phyloP scores from a whole-genome alignment of 64 coral and sea anemone species.

The Astreopora myriophthalma region DNA sequence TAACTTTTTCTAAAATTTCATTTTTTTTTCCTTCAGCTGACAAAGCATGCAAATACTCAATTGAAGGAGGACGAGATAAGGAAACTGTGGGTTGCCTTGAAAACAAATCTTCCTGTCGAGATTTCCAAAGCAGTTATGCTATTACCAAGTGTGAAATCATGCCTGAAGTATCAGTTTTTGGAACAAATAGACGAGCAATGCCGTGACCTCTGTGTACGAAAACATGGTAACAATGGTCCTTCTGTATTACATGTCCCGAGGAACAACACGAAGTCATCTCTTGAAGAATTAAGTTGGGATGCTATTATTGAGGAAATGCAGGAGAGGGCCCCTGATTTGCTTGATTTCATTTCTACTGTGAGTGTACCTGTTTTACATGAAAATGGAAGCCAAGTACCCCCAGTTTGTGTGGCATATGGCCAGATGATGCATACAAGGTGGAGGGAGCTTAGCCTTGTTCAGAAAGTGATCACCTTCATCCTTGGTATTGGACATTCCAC shows the following conservation, averaged over 20 bases:
- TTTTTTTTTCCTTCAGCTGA: background rate
- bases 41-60: background rate
- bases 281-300: background rate
- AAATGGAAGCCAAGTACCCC: background rate
- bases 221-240: background rate
- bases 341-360: background rate
- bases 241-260: background rate
- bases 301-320: background rate
- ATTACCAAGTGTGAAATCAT: background rate
- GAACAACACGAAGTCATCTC: background rate
- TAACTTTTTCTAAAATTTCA: no score
- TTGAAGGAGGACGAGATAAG: background rate
- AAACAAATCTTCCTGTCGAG: background rate
- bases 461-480: constrained; percentile 22
- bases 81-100: background rate
- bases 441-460: background rate
- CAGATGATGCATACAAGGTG: constrained; percentile 27
- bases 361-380: background rate
- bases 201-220: background rate
- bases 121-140: background rate
- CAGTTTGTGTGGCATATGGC: constrained; percentile 8
- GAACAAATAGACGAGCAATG: background rate
- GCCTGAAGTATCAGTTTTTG: background rate
- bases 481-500: constrained; percentile 32
- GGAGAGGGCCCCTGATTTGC: constrained; percentile 13